Evolutionary conservation across 2,888 invertebrate genomes (phyloP), one percentile per base, ranked within the genome.

Genomic region (Melolontha melolontha): DNA sequence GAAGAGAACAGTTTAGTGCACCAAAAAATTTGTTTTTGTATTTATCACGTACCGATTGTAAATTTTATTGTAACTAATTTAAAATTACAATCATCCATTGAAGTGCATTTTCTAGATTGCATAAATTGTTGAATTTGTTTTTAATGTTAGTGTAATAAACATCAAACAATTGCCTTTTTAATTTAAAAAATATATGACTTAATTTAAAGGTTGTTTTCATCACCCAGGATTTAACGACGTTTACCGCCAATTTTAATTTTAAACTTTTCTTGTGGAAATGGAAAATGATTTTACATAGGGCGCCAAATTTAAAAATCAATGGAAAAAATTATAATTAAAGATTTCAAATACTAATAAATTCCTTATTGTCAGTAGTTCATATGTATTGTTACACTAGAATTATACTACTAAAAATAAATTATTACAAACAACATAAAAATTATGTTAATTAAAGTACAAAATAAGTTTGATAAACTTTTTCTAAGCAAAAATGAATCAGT

Each of bases 61-160:
- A 73, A 73, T 72, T 73, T 70, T 71, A 64, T 69, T 66, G 71
- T 71, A 66, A 67, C 66, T 55, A 69, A 57, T 66, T 57, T 71
- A 68, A 69, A 71, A 72, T 67, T 67, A 50, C 67, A 67, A 69
- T 67, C 67, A 57, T 44, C 63, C 52, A 49, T 47, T 29, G 14
- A 12, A 55, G 34, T 55, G 67, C 67, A 67, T 67, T 67, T 67
- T 59, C 16, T 55, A 54, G 50, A 55, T 41, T 47, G 27, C 40
- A 52, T 41, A 17, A 12, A 41, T 66, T 52, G 54, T 65, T 49
- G 42, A 34, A 42, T 42, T 29, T 64, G 51, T 64, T 52, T 27
- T 42, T 64, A 29, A 39, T 51, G 41, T 66, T 66, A 66, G 49
- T 57, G 49, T 57, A 22, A 52, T 66, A 54, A 29, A 49, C 49